Percentiles rank a stretch among this genome's conserved stretches.
phyloP scores from a whole-genome alignment of 2,797 vertebrate genomes.

The Eupleurogrammus muticus region DNA sequence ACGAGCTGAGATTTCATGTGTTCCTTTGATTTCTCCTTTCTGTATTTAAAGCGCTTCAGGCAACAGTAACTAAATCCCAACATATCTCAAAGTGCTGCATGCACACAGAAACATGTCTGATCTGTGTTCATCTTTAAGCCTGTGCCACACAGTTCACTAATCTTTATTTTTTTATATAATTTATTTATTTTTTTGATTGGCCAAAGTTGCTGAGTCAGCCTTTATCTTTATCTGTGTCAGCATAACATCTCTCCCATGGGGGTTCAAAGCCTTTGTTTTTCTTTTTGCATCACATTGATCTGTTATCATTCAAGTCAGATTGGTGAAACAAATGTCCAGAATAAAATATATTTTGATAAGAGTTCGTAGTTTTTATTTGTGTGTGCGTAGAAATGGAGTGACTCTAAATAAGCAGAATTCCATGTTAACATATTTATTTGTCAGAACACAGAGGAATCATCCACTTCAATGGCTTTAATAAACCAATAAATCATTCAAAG shows the following conservation, averaged over 20 bases:
- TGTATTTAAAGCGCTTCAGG: conserved; percentile 50
- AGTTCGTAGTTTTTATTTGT: conserved; percentile 71
- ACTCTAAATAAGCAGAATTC: neutral
- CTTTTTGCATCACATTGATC: conserved; percentile 91
- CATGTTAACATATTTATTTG: conserved; percentile 3
- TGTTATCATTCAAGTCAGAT: conserved; percentile 98
- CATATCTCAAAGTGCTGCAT: no score
- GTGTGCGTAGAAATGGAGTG: conserved; percentile 3
- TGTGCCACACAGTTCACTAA: conserved; percentile 8
- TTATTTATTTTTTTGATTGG: conserved; percentile 4
- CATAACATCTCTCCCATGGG: conserved; percentile 9
- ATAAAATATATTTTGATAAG: conserved; percentile 99
- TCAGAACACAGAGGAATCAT: neutral
- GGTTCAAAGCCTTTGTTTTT: conserved; percentile 12
- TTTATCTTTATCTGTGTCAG: conserved; percentile 21
- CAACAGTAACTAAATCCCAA: conserved; percentile 17
- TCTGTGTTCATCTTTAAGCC: conserved; percentile 6
- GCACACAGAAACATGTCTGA: neutral
- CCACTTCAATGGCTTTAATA: neutral
- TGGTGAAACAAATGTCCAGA: conserved; percentile 95
- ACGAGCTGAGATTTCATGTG: conserved; percentile 1
- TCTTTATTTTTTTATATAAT: no score
- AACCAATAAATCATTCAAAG: neutral
- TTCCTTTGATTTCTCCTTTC: conserved; percentile 15
- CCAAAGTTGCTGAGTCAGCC: conserved; percentile 33